Conservation (phyloP, 2,113 vertebrate genomes). For the Plotosus lineatus region DNA sequence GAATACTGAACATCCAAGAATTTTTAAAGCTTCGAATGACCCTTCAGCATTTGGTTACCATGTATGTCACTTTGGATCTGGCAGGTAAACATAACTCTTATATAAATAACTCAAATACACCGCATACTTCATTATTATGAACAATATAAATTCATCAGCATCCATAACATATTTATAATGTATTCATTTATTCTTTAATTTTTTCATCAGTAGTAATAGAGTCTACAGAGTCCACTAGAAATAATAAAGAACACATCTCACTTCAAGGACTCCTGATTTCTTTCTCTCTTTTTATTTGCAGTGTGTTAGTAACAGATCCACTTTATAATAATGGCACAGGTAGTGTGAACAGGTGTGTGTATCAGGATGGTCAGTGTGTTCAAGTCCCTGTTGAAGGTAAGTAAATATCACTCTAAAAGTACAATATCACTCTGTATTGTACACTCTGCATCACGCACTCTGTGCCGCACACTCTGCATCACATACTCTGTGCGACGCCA, state of each 20-base stretch:
- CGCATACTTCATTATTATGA: not conserved
- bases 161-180: not conserved
- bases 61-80: slow-evolving; percentile 47
- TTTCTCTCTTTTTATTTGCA: slow-evolving; percentile 10
- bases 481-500: not conserved
- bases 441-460: not conserved
- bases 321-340: slow-evolving; percentile 42
- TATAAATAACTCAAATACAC: not conserved
- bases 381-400: slow-evolving; percentile 46
- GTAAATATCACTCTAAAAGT: not conserved
- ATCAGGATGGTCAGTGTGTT: slow-evolving; percentile 36
- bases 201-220: not conserved
- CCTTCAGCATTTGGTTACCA: slow-evolving; percentile 28
- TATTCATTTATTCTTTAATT: not conserved
- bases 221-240: too few relatives aligned
- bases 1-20: slow-evolving; percentile 28
- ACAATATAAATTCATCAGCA: not conserved
- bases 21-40: not conserved
- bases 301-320: slow-evolving; percentile 55
- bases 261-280: not conserved
- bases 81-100: slow-evolving; percentile 20
- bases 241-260: not conserved
- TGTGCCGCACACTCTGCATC: not conserved
- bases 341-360: slow-evolving; percentile 52
- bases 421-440: not conserved